These are phyloP conservation scores for Coenonympha arcania DNA, from an alignment of 2,888 invertebrate species.

Conservation along the genomic window DNA sequence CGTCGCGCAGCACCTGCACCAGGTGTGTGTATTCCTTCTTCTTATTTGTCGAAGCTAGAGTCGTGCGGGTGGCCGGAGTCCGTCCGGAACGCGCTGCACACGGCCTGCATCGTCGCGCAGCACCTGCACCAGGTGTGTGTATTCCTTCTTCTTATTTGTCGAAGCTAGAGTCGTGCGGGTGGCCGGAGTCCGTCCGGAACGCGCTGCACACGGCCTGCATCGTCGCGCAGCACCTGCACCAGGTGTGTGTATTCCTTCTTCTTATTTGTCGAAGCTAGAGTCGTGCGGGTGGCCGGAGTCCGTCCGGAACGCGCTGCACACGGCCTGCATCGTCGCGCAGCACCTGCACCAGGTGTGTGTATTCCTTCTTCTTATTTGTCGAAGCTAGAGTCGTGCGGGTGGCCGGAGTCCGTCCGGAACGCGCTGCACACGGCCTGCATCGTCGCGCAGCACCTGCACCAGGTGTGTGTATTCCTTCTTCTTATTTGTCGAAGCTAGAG, in stretches of 20 bases:
- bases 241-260: constrained; percentile 38
- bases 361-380: neutral
- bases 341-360: constrained; percentile 79
- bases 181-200: constrained; percentile 92
- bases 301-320: constrained; percentile 90
- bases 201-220: constrained; percentile 94
- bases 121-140: constrained; percentile 79
- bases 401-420: constrained; percentile 92
- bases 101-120: constrained; percentile 96
- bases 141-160: neutral
- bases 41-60: too few relatives aligned
- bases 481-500: too few relatives aligned
- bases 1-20: constrained; percentile 92
- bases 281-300: constrained; percentile 92
- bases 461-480: constrained; percentile 38
- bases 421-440: constrained; percentile 94
- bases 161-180: constrained; percentile 89
- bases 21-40: constrained; percentile 38
- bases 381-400: constrained; percentile 89
- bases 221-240: constrained; percentile 92
- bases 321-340: constrained; percentile 96
- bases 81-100: constrained; percentile 90
- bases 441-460: constrained; percentile 92
- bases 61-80: constrained; percentile 92
- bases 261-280: too few relatives aligned